Evolutionary conservation across 1,140 invertebrate species (phyloP), one percentile per base, ranked within the genome.

Genomic region (Diachasmimorpha longicaudata): DNA sequence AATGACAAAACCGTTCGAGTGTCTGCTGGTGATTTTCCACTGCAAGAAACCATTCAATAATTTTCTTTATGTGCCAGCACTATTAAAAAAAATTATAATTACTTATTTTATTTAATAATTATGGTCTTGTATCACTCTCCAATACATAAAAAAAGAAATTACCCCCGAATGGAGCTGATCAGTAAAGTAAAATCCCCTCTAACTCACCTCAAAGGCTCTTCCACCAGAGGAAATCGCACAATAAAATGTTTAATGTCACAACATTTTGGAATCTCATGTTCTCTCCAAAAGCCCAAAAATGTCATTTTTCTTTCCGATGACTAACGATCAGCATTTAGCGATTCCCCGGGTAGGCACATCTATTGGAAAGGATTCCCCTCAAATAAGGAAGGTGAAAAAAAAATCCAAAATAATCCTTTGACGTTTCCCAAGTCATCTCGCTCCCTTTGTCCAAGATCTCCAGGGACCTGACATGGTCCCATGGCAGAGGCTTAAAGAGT

Each of bases 401-500:
- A 76, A 76, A 37, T 42, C 36, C 72, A 16, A 48, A 58, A 58
- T 83, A 83, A 85, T 85, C 82, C 81, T 85, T 84, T 84, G 76
- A 76, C 81, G 58, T 83, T 85, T 80, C 46, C 39, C 76, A 48
- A 83, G 81, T 85, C 83, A 85, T 84, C 9, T 10, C 4, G 39
- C 39, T 10, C 21, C 42, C 77, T 82, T 81, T 81, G 78, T 81
- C 76, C 78, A 75, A 14, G 6, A 16, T 79, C 79, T 79, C 79
- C 19, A 16, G 74, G 66, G 79, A 78, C 79, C 79, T 81, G 82
- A 79, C 74, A 37, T 2, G 9, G 8, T 75, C 77, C 55, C 79
- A 72, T 79, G 79, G 63, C 80, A 81, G 71, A 80, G 73, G 80
- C 82, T 83, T 83, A 82, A 83, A 82, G 81, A 79, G 79, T 79